Evolutionary conservation across 2,888 invertebrate genomes (phyloP).

Genomic region (Agrochola circellaris): DNA sequence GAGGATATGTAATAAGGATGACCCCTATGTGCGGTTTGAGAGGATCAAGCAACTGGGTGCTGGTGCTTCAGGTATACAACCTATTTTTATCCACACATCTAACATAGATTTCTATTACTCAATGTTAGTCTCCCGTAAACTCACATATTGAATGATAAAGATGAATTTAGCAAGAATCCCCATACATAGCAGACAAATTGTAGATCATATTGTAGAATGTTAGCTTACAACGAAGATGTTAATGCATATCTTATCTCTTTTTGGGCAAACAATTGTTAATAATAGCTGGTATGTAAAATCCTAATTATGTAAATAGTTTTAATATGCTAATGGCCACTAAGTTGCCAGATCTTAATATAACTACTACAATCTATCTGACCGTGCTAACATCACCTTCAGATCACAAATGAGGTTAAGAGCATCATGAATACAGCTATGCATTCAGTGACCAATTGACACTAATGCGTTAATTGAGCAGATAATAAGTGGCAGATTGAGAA

Average conservation of each 20-base stretch:
- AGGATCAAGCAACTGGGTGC: constrained; percentile 96
- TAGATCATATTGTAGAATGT: not conserved
- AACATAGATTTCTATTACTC: not conserved
- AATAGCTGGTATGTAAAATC: constrained; percentile 5
- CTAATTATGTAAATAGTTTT: constrained; percentile 1
- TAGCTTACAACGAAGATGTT: not conserved
- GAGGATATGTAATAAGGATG: constrained; percentile 95
- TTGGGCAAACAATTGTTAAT: constrained; percentile 2
- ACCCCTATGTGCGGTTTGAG: constrained; percentile 95
- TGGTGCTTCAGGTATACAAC: constrained; percentile 93
- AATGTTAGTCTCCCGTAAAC: not conserved
- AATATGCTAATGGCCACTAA: constrained; percentile 20
- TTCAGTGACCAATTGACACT: constrained; percentile 57
- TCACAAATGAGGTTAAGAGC: constrained; percentile 56
- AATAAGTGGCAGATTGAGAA: constrained; percentile 57
- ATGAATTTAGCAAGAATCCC: not conserved
- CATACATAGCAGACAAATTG: not conserved
- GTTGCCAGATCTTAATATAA: constrained; percentile 15
- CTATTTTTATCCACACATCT: not conserved
- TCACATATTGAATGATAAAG: not conserved
- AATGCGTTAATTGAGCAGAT: constrained; percentile 55
- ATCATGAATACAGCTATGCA: constrained; percentile 36
- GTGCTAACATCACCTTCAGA: constrained; percentile 48
- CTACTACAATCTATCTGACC: not conserved
- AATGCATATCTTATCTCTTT: constrained; percentile 15